phyloP scores from a whole-genome alignment of 2,113 vertebrate species.

The Macquaria ambigua region DNA sequence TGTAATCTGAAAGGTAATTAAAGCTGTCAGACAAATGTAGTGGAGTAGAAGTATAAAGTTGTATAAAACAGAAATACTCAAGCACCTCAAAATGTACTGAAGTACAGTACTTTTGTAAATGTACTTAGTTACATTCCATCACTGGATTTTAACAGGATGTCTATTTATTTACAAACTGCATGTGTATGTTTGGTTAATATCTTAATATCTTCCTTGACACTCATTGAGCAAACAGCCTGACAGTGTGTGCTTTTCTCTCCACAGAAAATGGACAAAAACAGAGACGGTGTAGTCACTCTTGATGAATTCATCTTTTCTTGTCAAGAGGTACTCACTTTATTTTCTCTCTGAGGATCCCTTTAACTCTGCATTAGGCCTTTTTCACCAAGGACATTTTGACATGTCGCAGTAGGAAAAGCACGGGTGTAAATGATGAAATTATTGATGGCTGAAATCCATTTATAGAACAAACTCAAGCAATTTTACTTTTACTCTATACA shows the following conservation, averaged over 20 bases:
- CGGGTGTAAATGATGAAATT: not conserved
- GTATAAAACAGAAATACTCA: too few relatives aligned
- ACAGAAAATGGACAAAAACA: constrained; percentile 99
- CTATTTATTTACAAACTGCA: not conserved
- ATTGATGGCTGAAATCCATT: not conserved
- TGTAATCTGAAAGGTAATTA: not conserved
- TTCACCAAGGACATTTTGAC: not conserved
- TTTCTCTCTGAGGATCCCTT: not conserved
- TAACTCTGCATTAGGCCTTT: not conserved
- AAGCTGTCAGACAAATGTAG: too few relatives aligned
- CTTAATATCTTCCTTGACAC: not conserved
- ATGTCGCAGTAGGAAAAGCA: not conserved
- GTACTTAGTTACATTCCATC: too few relatives aligned
- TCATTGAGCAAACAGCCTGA: not conserved
- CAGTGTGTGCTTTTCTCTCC: constrained; percentile 47
- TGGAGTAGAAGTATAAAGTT: too few relatives aligned
- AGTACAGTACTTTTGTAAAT: too few relatives aligned
- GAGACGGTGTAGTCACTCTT: constrained; percentile 97
- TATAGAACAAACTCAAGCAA: not conserved
- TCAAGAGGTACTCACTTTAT: constrained; percentile 89
- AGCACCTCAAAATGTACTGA: too few relatives aligned
- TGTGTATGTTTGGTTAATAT: not conserved
- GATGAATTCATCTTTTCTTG: constrained; percentile 98
- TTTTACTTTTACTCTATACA: constrained; percentile 4
- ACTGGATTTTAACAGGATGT: not conserved